A percentile compares a stretch with the other conserved stretches of the same genome.
Conservation (phyloP, 2,888 invertebrate species). For the Camponotus fellah region DNA sequence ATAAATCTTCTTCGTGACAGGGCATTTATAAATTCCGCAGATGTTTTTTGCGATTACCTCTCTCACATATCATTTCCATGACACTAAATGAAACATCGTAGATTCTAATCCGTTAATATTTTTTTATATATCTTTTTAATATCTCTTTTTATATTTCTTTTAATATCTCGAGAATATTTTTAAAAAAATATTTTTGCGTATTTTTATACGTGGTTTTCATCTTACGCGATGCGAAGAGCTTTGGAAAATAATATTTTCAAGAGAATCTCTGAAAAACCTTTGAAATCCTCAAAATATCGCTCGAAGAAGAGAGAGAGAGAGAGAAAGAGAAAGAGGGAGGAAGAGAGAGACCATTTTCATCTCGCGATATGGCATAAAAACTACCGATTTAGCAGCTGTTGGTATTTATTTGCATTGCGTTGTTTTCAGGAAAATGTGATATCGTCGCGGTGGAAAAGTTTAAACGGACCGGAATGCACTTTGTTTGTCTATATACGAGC, state of each 20-base stretch:
- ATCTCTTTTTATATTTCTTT: not conserved
- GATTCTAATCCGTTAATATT: not conserved
- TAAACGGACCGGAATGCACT: slow-evolving; percentile 39
- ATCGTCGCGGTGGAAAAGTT: slow-evolving; percentile 35
- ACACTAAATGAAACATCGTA: not conserved
- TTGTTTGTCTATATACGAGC: slow-evolving; percentile 37
- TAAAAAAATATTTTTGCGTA: slow-evolving; percentile 4
- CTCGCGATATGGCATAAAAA: slow-evolving; percentile 35
- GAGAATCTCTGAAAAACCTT: slow-evolving; percentile 37
- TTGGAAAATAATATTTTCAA: slow-evolving; percentile 43
- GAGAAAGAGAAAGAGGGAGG: not conserved
- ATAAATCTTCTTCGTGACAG: not conserved
- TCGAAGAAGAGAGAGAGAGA: not conserved
- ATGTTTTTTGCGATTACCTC: not conserved
- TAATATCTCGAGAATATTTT: not conserved
- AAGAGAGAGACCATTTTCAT: slow-evolving; percentile 29
- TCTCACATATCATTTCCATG: not conserved
- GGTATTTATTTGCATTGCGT: slow-evolving; percentile 29
- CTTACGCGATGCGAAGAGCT: not conserved
- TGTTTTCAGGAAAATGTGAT: slow-evolving; percentile 44
- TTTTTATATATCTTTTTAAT: no score
- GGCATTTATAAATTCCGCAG: not conserved
- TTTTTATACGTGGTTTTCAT: not conserved
- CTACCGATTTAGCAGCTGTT: slow-evolving; percentile 36
- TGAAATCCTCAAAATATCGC: slow-evolving; percentile 44